Evolutionary conservation across 2,888 invertebrate species (phyloP), one percentile per base, ranked within the genome.

Genomic region (Creontiades dilutus): DNA sequence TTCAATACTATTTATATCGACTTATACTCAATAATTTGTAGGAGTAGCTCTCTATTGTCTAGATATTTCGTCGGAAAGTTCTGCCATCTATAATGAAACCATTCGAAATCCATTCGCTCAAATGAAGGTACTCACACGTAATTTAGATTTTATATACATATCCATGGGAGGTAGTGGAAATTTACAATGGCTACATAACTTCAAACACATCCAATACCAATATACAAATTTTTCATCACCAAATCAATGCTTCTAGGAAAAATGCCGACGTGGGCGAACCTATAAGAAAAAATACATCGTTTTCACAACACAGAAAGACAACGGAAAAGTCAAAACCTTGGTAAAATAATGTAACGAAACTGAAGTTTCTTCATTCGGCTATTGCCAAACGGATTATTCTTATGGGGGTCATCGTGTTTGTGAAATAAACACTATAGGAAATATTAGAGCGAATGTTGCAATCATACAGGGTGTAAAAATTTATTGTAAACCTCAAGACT

Each of bases 231-330:
- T 48, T 48, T 68, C 52, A 68, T 23, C 68, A 68, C 68, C 23
- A 68, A 68, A 68, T 68, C 68, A 68, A 68, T 23, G 23, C 11
- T 68, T 68, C 68, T 68, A 68, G 23, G 19, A 68, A 68, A 68
- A 68, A 23, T 0, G 68, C 68, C 23, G 13, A 5, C 13, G 27
- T 23, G 12, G 68, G 23, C 9, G 0, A 23, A 23, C 23, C n/a
- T 61, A 61, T 61, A 61, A 52, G 16, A 52, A 52, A 52, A 19
- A 61, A 61, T 61, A 61, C 61, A 61, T 61, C 19, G 23, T 68
- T 68, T 68, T 23, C 27, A 27, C 19, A 12, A 68, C 23, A 68
- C 27, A 68, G 68, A 68, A 68, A 68, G 23, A 68, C 23, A 23
- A 13, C 9, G 23, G 13, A 68, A 68, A 68, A 23, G 48, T 7